Evolutionary conservation across 2,797 vertebrate species (phyloP), one percentile per base, ranked within the genome.

Genomic region (Premnoplex brunnescens): DNA sequence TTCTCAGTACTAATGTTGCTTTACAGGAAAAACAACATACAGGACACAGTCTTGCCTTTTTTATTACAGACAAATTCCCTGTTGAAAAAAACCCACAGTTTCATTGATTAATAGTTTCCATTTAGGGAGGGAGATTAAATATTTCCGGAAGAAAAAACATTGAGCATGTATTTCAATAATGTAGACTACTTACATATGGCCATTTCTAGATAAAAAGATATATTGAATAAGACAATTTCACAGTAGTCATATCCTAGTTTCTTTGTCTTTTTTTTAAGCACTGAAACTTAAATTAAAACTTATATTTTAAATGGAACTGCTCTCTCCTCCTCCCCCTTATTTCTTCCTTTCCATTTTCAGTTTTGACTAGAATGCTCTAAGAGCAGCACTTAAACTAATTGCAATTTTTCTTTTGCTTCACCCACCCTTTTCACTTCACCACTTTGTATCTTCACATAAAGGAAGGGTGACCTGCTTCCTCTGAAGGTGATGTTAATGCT

Each of bases 401-500:
- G 44, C 44, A 85, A 51, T 90, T 96, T 95, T 91, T 96, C 49
- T 91, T 92, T 84, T 89, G 68, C 66, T 85, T 93, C 43, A 80
- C 30, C n/a, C 79, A 75, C 37, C 27, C 39, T 81, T 90, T 97
- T 89, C 64, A 43, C 37, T 92, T 93, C 76, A 86, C 37, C 63
- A 69, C 67, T 93, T 83, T 92, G 44, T 46, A 55, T 69, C 68
- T 89, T 80, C 54, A 52, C 18, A 46, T 85, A 85, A 94, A 94
- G 58, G 22, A 82, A 85, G 78, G 51, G 64, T 96, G 89, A 96
- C 87, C 85, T 37, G 32, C 63, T 88, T 95, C 44, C 41, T 92
- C 71, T 87, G 94, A 95, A 96, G 94, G 93, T 93, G 83, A 94
- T 84, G 69, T 8, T 97, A 94, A 94, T 94, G 71, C 46, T 88